These are phyloP conservation scores for Toxonevra muliebris DNA, from an alignment of 2,888 invertebrate genomes.

Conservation along the genomic window DNA sequence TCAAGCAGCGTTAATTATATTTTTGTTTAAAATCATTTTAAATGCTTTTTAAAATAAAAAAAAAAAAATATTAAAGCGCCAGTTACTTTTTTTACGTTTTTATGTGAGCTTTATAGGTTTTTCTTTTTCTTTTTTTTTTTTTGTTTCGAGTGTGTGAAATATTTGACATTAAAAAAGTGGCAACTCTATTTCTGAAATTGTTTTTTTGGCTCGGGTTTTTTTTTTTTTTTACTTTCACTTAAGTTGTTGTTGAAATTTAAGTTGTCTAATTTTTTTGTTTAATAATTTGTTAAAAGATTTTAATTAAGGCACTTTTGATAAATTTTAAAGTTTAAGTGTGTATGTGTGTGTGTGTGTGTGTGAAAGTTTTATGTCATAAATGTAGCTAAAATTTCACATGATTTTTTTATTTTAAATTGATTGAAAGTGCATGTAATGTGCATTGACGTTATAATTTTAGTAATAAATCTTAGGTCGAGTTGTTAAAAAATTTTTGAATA, in stretches of 20 bases:
- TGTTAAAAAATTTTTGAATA: too few species aligned
- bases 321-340: neutral
- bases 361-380: neutral
- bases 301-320: neutral
- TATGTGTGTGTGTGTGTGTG: neutral
- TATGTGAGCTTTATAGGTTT: neutral
- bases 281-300: neutral
- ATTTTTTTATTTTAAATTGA: slow-evolving; percentile 1
- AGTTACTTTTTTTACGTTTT: neutral
- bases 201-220: neutral
- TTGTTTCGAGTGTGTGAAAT: neutral
- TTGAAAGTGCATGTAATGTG: neutral
- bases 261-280: slow-evolving; percentile 5
- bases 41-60: too few species aligned
- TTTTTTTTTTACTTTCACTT: slow-evolving; percentile 19
- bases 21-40: neutral
- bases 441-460: neutral
- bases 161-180: neutral
- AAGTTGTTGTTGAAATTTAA: neutral
- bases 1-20: slow-evolving; percentile 33
- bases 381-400: neutral
- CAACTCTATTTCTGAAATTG: neutral
- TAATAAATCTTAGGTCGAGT: too few species aligned
- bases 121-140: neutral
- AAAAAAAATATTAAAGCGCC: neutral